Evolutionary conservation across 2,888 invertebrate species (phyloP).

Genomic region (Eupelmus urozonus): DNA sequence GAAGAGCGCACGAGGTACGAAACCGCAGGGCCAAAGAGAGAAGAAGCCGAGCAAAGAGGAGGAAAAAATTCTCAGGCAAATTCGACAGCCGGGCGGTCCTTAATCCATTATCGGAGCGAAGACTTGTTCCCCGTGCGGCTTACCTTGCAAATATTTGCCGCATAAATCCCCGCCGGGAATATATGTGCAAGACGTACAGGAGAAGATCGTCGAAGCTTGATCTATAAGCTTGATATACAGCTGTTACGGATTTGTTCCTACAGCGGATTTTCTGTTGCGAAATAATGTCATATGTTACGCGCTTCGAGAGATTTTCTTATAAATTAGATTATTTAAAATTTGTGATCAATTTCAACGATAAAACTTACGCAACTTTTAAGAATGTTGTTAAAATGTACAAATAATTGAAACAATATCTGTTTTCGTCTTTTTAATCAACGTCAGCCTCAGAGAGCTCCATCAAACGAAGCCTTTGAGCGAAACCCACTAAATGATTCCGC

Average conservation of each 20-base stretch:
- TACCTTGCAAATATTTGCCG: slow-evolving; percentile 70
- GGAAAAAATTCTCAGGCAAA: slow-evolving; percentile 34
- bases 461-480: too few relatives aligned
- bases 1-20: too few relatives aligned
- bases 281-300: too few relatives aligned
- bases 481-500: too few relatives aligned
- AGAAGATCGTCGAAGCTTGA: not conserved
- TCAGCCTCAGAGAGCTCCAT: too few relatives aligned
- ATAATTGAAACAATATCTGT: too few relatives aligned
- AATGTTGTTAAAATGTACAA: too few relatives aligned
- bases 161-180: slow-evolving; percentile 65
- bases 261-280: slow-evolving; percentile 12
- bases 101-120: slow-evolving; percentile 67
- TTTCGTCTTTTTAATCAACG: too few relatives aligned
- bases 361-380: too few relatives aligned
- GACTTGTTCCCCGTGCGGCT: slow-evolving; percentile 50
- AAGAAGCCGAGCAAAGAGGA: not conserved
- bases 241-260: slow-evolving; percentile 35
- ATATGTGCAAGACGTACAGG: not conserved
- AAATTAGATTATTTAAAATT: too few relatives aligned
- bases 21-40: not conserved
- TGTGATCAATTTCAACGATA: too few relatives aligned
- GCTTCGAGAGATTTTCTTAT: too few relatives aligned
- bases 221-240: slow-evolving; percentile 39
- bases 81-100: slow-evolving; percentile 26